Evolutionary conservation across 2,888 invertebrate genomes (phyloP), one percentile per base, ranked within the genome.

Genomic region (Sturmia bella): DNA sequence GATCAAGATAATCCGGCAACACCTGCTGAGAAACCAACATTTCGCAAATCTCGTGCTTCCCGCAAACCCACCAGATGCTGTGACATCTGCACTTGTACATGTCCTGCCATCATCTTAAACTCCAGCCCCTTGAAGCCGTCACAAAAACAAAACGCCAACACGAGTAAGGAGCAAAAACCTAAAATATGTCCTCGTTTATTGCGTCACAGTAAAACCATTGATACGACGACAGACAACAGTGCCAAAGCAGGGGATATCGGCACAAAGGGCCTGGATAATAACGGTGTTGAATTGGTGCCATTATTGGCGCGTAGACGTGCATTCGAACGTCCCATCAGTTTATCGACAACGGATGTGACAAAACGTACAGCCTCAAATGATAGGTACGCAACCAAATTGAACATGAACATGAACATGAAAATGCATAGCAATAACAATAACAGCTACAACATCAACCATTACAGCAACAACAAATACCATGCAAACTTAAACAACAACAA

Each of bases 281-380:
- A 94, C 19, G 96, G 95, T 21, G 93, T 95, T 63, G 96, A 96
- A 90, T 91, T 96, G 87, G 96, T 96, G 72, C 95, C 96, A 2
- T 91, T 96, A 63, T 90, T 96, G 84, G 95, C 95, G 21, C 93
- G 94, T 83, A 92, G 94, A 85, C 92, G 95, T 78, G 92, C 92
- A 69, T 91, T 92, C 63, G 91, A 92, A 61, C 90, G 92, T 3
- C 92, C 92, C 84, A 92, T 92, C 84, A 92, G 92, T 83, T 89
- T 93, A 80, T 92, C 91, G 66, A 92, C 92, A 77, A 93, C 93
- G 21, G 93, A 93, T 86, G 91, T 93, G 41, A 93, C 93, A 2
- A 92, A 92, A 84, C 87, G 88, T 86, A 86, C 86, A 61, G 87
- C 88, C 57, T 88, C 89, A 80, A 87, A 91, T 89, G 87, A 91